Percentiles rank a stretch among this genome's conserved stretches.
phyloP scores from a whole-genome alignment of 1,140 invertebrate species.

The Delia radicum region DNA sequence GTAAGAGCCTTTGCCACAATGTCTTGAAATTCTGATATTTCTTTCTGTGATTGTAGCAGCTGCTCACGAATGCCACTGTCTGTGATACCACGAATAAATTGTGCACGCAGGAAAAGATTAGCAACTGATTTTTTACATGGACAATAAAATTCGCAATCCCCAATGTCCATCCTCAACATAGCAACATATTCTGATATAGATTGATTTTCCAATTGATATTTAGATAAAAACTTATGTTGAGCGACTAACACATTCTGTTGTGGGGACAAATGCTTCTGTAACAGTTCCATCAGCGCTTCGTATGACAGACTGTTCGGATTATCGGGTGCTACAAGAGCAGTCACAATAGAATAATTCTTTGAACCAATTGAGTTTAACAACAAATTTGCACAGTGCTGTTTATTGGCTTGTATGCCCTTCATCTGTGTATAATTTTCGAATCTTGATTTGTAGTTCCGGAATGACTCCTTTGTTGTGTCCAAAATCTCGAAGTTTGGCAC shows the following conservation, averaged over 20 bases:
- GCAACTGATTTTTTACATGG: neutral
- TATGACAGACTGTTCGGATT: neutral
- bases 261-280: neutral
- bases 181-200: conserved; percentile 1
- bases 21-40: neutral
- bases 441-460: neutral
- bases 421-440: conserved; percentile 3
- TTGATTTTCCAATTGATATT: neutral
- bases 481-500: no score
- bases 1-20: conserved; percentile 5
- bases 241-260: conserved; percentile 8
- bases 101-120: neutral
- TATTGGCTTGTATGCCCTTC: no score
- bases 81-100: no score
- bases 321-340: neutral
- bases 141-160: neutral
- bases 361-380: neutral
- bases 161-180: neutral
- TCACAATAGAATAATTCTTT: neutral
- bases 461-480: conserved; percentile 10
- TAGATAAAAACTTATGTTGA: conserved; percentile 3
- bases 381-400: neutral
- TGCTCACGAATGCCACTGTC: conserved; percentile 16
- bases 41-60: neutral
- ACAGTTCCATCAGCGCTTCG: neutral